phyloP scores from a whole-genome alignment of 2,113 vertebrate species.

The Pterocles burchelli region DNA sequence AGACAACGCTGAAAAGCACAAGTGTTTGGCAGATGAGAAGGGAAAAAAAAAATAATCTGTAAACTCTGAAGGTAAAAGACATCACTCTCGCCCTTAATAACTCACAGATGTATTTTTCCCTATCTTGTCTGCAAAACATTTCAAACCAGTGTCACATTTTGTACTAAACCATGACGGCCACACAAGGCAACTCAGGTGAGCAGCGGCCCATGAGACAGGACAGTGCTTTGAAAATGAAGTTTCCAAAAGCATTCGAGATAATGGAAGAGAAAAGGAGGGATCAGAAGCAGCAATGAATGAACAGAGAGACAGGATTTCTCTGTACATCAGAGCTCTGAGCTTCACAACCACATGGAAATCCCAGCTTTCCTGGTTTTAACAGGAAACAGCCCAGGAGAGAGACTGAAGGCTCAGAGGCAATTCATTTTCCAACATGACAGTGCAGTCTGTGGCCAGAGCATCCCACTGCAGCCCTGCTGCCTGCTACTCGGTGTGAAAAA shows the following conservation, averaged over 20 bases:
- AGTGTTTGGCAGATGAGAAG: background rate
- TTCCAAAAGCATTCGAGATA: slow-evolving; percentile 5
- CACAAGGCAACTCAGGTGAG: background rate
- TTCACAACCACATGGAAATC: background rate
- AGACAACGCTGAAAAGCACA: background rate
- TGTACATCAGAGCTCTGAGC: background rate
- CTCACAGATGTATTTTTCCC: background rate
- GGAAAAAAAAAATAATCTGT: background rate
- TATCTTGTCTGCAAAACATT: background rate
- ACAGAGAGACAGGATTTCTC: background rate
- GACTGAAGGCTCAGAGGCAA: background rate
- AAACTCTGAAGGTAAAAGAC: background rate
- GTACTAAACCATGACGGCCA: background rate
- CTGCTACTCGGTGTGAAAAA: background rate
- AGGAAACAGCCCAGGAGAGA: background rate
- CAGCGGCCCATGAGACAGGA: background rate
- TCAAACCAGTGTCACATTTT: background rate
- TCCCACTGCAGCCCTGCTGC: slow-evolving; percentile 44
- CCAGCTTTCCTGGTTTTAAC: background rate
- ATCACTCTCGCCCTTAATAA: background rate
- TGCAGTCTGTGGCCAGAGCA: background rate
- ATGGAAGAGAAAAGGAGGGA: background rate
- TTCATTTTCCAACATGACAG: background rate
- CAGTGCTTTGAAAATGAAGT: background rate
- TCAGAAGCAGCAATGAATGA: background rate